Base-by-base conservation (phyloP, 2,888 invertebrate species). In the Perithous albicinctus region DNA sequence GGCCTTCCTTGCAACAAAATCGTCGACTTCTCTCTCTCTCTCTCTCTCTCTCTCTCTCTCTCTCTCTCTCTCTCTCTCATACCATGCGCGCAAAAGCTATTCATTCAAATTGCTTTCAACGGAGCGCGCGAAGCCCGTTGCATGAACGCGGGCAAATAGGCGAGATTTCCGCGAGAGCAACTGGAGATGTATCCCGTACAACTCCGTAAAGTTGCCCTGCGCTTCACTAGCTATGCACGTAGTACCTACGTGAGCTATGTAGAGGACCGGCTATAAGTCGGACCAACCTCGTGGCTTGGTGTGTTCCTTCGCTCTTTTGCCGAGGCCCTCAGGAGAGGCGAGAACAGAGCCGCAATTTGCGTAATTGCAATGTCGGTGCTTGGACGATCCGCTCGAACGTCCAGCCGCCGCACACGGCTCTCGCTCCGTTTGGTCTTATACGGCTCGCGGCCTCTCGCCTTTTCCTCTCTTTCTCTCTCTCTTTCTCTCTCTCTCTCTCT, bases 291-390 rank as follows among this genome's bases (percentile, higher is more conserved):
- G 56, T 59, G 56, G 29, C 56, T 70, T 38, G 56, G 10, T 70
- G 10, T 70, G 70, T 29, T 70, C 29, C 43, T 32, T 20, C 56
- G 56, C 56, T 70, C 43, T 56, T 86, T 82, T 46, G 83, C 69
- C 76, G 73, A 83, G 87, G 87, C 88, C 88, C 87, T 86, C 80
- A 86, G 88, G 86, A 82, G 85, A 89, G 89, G 91, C 89, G 89
- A 91, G 90, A 91, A 91, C 90, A 88, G 90, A 89, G 87, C 90
- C 87, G 90, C 89, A 91, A 91, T 91, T 91, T 91, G 89, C 91
- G 91, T 91, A 91, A 91, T 91, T 91, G 88, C 89, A 87, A 90
- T 89, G 88, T 86, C 87, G 85, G 87, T 86, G 86, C 87, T 87
- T 75, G 79, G 73, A 84, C 83, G 80, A 87, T 82, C 78, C 74